These are phyloP conservation scores for Drosophila orosa DNA, from an alignment of 1,140 invertebrate species.

Conservation along the genomic window DNA sequence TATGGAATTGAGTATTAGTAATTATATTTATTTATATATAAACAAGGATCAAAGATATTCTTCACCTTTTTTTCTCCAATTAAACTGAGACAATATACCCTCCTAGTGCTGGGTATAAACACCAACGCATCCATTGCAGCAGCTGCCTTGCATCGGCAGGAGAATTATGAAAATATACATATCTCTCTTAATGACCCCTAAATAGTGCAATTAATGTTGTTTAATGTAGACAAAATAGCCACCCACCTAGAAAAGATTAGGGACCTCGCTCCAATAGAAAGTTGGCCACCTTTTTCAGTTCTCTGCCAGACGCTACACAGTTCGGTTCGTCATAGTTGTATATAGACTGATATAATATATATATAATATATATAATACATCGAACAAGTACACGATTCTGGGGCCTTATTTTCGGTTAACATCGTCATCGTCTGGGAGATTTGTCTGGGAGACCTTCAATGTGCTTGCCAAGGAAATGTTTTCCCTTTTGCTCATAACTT, in stretches of 20 bases:
- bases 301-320: slow-evolving; percentile 8
- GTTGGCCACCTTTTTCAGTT: slow-evolving; percentile 15
- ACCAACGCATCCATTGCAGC: slow-evolving; percentile 26
- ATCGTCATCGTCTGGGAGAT: slow-evolving; percentile 61
- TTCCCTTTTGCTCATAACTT: slow-evolving; percentile 23
- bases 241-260: slow-evolving; percentile 7
- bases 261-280: neutral
- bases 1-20: neutral
- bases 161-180: slow-evolving; percentile 27
- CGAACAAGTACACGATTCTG: slow-evolving; percentile 19
- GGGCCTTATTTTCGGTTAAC: slow-evolving; percentile 58
- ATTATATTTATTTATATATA: too few species aligned
- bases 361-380: neutral
- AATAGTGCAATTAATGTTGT: slow-evolving; percentile 33
- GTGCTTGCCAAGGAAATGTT: slow-evolving; percentile 48
- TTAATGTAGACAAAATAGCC: slow-evolving; percentile 19
- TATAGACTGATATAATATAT: neutral
- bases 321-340: slow-evolving; percentile 18
- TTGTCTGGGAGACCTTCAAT: slow-evolving; percentile 32
- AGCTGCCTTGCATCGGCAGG: slow-evolving; percentile 4
- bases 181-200: slow-evolving; percentile 33
- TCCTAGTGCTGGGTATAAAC: neutral
- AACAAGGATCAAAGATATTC: neutral
- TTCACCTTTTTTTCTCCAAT: neutral
- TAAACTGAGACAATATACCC: neutral